Evolutionary conservation across 92 coral and sea anemone species (phyloP), one percentile per base, ranked within the genome.

Genomic region (Epizoanthus fatuus): DNA sequence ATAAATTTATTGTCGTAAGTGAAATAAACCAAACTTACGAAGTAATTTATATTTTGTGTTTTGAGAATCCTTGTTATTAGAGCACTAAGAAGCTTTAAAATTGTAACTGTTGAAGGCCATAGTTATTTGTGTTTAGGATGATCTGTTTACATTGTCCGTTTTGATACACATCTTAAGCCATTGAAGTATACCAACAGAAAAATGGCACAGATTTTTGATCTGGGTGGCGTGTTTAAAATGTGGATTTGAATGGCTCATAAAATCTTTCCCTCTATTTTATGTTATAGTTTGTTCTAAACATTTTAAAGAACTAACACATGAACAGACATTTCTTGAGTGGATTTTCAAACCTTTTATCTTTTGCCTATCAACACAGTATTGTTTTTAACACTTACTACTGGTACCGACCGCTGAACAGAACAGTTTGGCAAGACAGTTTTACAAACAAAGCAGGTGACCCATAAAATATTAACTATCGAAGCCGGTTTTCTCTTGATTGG

Each of bases 351-450:
- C 39, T 29, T 7, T 29, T 37, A 29, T 25, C 32, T 13, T 74
- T 16, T 4, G 4, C 64, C 15, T 25, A 54, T 74, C 22, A 17
- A 52, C 79, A 22, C 16, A 15, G 35, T 25, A 74, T 53, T 74
- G 79, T 74, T 74, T 11, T 32, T 45, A 74, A 22, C 63, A 29
- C n/a, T 32, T 53, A 42, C 45, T 25, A 54, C 79, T 74, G 79
- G 79, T 74, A 74, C 79, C 79, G 63, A 74, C 79, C 79, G 79
- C 79, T 74, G 79, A 38, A 54, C 79, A 74, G 14, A 74, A 32
- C 56, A 11, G 63, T 29, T 32, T 54, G 62, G 32, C 79, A 74
- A 32, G 44, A 52, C 79, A 32, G 32, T 74, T 74, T 73, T 62
- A 29, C 54, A 74, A 54, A 54, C 14, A 54, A 53, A 74, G 17